Percentiles rank a stretch among this genome's conserved stretches.
These are phyloP conservation scores for Butastur rufipennis DNA, from an alignment of 2,113 vertebrate species.

Conservation along the genomic window DNA sequence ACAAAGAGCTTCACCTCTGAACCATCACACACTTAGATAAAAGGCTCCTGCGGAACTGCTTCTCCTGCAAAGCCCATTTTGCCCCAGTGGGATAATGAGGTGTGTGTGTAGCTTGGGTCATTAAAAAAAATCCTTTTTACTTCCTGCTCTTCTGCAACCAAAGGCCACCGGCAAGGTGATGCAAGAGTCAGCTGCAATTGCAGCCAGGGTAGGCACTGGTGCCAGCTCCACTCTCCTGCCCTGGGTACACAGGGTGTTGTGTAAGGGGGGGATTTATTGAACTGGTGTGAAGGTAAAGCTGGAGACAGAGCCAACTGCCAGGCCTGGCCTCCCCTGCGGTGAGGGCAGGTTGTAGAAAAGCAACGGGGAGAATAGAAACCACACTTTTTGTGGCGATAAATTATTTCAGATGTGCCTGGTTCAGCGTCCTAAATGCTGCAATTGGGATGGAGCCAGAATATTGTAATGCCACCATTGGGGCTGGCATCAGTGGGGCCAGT, in stretches of 20 bases:
- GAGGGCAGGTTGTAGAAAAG: not conserved
- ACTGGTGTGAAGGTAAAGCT: not conserved
- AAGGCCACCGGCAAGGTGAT: not conserved
- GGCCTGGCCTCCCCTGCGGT: too few relatives aligned
- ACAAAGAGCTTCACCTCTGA: not conserved
- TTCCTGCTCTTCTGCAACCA: not conserved
- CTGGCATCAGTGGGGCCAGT: not conserved
- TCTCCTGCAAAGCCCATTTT: not conserved
- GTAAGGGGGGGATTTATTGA: not conserved
- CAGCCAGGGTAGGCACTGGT: not conserved
- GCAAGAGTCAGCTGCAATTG: not conserved
- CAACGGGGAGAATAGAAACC: not conserved
- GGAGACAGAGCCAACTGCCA: not conserved
- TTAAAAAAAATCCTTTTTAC: not conserved
- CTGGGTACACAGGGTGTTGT: accelerated
- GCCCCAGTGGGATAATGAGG: not conserved
- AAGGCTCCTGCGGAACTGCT: not conserved
- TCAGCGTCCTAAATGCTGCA: not conserved
- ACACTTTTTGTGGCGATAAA: not conserved
- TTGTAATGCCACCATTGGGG: accelerated
- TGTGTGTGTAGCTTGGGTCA: not conserved
- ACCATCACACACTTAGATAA: not conserved
- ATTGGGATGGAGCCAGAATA: not conserved
- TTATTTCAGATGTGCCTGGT: not conserved
- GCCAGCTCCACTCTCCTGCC: not conserved